A percentile compares a stretch with the other conserved stretches of the same genome.
phyloP scores from a whole-genome alignment of 2,888 invertebrate species.

The Antheraea yamamai region DNA sequence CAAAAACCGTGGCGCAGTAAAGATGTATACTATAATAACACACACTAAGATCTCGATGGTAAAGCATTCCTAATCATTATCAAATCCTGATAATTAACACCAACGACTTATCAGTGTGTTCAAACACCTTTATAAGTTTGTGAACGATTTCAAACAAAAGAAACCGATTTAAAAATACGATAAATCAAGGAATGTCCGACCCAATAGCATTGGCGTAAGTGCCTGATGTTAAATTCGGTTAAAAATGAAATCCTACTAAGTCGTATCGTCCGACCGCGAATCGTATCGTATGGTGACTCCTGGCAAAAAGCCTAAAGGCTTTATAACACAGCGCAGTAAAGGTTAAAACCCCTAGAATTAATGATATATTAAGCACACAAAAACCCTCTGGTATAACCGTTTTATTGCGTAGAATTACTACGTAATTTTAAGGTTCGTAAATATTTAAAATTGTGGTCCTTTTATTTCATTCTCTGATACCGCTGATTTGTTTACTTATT shows the following conservation, averaged over 20 bases:
- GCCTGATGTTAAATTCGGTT: too few relatives aligned
- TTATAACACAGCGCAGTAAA: neutral
- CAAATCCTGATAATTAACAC: too few relatives aligned
- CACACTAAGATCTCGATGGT: too few relatives aligned
- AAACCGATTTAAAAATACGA: too few relatives aligned
- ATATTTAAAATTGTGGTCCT: neutral
- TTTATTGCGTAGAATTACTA: neutral
- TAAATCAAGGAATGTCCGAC: too few relatives aligned
- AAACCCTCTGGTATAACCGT: neutral
- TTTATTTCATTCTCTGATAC: neutral
- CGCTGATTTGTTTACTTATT: neutral
- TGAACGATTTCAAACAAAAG: too few relatives aligned
- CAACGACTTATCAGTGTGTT: too few relatives aligned
- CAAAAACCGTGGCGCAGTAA: too few relatives aligned
- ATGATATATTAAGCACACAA: neutral
- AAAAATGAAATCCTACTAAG: neutral
- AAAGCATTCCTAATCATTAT: too few relatives aligned
- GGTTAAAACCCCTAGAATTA: neutral
- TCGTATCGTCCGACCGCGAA: neutral
- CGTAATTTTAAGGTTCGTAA: neutral
- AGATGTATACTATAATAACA: too few relatives aligned
- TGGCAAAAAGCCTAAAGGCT: neutral
- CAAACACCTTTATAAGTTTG: too few relatives aligned
- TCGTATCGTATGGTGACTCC: neutral
- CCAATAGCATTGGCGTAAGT: too few relatives aligned